phyloP scores from a whole-genome alignment of 1,140 invertebrate genomes.

The Hetaerina americana region DNA sequence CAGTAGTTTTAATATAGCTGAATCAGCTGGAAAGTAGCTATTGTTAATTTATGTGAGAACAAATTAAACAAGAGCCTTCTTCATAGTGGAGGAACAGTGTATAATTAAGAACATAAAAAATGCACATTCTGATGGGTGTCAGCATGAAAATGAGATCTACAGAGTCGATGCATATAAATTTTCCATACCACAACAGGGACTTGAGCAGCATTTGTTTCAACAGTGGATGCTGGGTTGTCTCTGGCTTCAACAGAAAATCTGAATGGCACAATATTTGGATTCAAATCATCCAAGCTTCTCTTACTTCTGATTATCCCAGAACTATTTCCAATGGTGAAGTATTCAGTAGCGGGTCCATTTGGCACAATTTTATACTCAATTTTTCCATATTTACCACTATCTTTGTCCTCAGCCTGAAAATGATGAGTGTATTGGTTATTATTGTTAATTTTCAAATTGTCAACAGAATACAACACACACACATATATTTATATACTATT shows the following conservation, averaged over 20 bases:
- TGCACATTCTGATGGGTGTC: too few relatives aligned
- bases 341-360: slow-evolving; percentile 39
- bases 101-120: too few relatives aligned
- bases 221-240: slow-evolving; percentile 52
- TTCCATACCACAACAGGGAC: slow-evolving; percentile 50
- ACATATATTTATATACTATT: slow-evolving; percentile 9
- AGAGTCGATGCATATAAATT: too few relatives aligned
- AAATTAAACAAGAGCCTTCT: too few relatives aligned
- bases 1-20: too few relatives aligned
- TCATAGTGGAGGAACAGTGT: too few relatives aligned
- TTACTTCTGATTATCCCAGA: slow-evolving; percentile 61
- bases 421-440: slow-evolving; percentile 6
- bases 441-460: neutral
- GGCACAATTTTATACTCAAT: slow-evolving; percentile 54
- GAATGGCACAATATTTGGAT: slow-evolving; percentile 49
- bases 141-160: too few relatives aligned
- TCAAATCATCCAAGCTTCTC: slow-evolving; percentile 52
- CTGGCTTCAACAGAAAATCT: slow-evolving; percentile 56
- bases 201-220: slow-evolving; percentile 42
- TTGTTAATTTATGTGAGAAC: too few relatives aligned
- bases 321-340: slow-evolving; percentile 56
- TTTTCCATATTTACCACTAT: slow-evolving; percentile 65
- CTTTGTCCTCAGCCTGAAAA: slow-evolving; percentile 58
- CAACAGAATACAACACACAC: neutral
- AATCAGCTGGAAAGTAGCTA: too few relatives aligned